These are phyloP conservation scores for Teleogryllus oceanicus DNA, from an alignment of 2,888 invertebrate species.

Conservation along the genomic window DNA sequence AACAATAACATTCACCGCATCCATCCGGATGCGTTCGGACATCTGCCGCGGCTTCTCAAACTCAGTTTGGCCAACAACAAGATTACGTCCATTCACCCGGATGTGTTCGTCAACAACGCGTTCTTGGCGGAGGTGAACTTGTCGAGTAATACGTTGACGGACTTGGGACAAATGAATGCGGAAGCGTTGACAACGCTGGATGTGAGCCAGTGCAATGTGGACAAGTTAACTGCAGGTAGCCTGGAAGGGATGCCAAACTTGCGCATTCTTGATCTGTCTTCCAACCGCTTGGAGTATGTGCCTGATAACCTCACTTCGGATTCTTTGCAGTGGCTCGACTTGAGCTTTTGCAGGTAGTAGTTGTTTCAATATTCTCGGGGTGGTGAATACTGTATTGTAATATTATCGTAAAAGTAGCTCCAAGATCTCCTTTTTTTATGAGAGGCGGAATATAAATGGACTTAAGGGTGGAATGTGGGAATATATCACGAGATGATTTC, in stretches of 20 bases:
- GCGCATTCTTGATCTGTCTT: background rate
- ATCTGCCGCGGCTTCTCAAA: background rate
- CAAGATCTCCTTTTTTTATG: too few species aligned
- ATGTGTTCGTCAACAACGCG: background rate
- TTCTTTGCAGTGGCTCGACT: background rate
- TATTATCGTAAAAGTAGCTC: too few species aligned
- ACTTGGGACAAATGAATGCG: background rate
- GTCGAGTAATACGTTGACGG: background rate
- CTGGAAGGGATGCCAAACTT: background rate
- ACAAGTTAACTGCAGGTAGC: background rate
- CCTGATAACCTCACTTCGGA: background rate
- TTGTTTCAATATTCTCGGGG: too few species aligned
- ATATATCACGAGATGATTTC: too few species aligned
- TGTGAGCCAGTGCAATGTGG: constrained; percentile 6
- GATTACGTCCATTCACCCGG: background rate
- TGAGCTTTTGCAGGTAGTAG: background rate
- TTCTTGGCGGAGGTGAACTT: background rate
- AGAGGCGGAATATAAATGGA: too few species aligned
- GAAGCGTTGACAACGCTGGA: background rate
- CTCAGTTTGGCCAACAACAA: background rate
- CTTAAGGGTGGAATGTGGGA: too few species aligned
- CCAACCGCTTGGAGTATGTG: background rate
- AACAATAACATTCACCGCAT: background rate
- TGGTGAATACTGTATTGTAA: too few species aligned
- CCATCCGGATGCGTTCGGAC: background rate